Evolutionary conservation across 2,888 invertebrate species (phyloP), one percentile per base, ranked within the genome.

Genomic region (Pinctada fucata): DNA sequence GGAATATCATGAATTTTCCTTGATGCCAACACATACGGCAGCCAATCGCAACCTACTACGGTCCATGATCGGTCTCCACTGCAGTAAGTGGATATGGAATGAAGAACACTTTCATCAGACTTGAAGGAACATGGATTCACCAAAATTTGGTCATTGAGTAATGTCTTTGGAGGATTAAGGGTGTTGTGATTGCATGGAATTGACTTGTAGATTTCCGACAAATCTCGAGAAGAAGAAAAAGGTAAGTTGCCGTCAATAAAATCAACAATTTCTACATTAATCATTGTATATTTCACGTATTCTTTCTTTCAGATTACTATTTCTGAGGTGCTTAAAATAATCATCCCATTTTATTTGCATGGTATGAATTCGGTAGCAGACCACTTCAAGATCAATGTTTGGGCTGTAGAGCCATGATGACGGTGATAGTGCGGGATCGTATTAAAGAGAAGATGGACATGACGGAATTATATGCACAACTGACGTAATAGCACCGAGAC

Each of bases 71-170:
- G n/a, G n/a, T n/a, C n/a, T n/a, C n/a, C n/a, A n/a, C n/a, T 50
- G n/a, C 48, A 16, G n/a, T 49, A 70, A 13, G 47, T 47, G 6
- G 58, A 3, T 0, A 68, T n/a, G 51, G 50, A 8, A 3, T 13
- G 31, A n/a, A 69, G 58, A 4, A 69, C 69, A 52, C 13, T n/a
- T 63, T 69, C 2, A 3, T 69, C 75, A 48, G 75, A 45, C 58
- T 69, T 69, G 45, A 48, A 75, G 2, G 75, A 69, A 2, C 63
- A 75, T 0, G 68, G 69, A 69, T 75, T 75, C 10, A 63, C 69
- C 47, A 48, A 47, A 16, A 69, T 47, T 4, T 68, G 63, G n/a
- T 69, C 58, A n/a, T 66, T 52, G n/a, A 69, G 63, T 16, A 58
- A 47, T 49, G 63, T 52, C 13, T 6, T 49, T 52, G 58, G 69